Conservation (phyloP, 2,888 invertebrate species). For the Agelastica alni region DNA sequence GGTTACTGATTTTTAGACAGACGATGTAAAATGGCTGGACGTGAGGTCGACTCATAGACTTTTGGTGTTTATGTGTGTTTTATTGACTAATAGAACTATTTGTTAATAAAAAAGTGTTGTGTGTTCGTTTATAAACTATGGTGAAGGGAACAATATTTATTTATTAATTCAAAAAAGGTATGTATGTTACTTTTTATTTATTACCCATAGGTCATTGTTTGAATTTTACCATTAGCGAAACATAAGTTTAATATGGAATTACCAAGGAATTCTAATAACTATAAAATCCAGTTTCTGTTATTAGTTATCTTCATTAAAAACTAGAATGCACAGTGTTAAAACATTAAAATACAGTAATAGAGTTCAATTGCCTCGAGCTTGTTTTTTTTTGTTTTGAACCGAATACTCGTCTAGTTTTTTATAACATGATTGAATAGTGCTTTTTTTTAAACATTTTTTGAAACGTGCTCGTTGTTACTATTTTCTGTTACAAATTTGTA, state of each 20-base stretch:
- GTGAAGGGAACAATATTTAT: background rate
- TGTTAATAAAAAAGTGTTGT: background rate
- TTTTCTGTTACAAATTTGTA: too few relatives aligned
- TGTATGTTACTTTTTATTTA: background rate
- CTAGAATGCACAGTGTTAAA: too few relatives aligned
- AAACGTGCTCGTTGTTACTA: too few relatives aligned
- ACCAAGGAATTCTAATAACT: background rate
- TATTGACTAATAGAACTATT: background rate
- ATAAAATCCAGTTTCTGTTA: too few relatives aligned
- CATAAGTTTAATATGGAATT: background rate
- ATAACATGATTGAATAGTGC: too few relatives aligned
- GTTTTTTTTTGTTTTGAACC: background rate
- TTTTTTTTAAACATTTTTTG: too few relatives aligned
- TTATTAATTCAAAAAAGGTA: constrained; percentile 8
- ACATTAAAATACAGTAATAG: background rate
- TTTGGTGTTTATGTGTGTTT: constrained; percentile 1
- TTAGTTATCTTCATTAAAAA: too few relatives aligned
- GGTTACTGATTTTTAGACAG: constrained; percentile 6
- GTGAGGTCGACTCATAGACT: constrained; percentile 1
- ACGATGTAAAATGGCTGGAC: constrained; percentile 9
- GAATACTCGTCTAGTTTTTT: background rate
- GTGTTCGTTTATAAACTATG: background rate
- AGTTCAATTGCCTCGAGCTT: constrained; percentile 1
- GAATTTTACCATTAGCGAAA: constrained; percentile 12
- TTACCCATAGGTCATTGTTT: constrained; percentile 26